A percentile compares a stretch with the other conserved stretches of the same genome.
Evolutionary conservation across 2,797 vertebrate species (phyloP).

Genomic region (Thripadectes ignobilis): DNA sequence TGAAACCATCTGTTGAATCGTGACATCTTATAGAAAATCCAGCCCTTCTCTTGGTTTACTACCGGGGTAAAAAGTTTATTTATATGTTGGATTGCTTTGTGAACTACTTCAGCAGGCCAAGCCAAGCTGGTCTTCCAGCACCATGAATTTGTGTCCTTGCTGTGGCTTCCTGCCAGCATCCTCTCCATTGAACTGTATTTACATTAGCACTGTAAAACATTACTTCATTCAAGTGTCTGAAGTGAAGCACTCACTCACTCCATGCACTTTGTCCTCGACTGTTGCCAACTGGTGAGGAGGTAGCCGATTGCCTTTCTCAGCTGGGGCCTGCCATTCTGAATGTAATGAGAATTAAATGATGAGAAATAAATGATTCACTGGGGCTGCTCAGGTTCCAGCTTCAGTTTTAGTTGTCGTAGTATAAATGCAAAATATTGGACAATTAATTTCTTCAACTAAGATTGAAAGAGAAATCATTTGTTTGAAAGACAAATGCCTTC

Average conservation of each 20-base stretch:
- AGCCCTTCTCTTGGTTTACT: conserved; percentile 13
- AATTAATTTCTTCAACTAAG: background rate
- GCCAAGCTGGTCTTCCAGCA: background rate
- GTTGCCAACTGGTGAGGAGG: conserved; percentile 10
- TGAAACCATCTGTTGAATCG: background rate
- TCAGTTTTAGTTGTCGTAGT: background rate
- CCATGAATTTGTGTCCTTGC: conserved; percentile 26
- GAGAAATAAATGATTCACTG: background rate
- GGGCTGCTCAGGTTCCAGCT: background rate
- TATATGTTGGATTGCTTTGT: background rate
- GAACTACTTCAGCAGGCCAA: conserved; percentile 5
- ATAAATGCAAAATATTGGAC: background rate
- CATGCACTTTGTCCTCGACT: background rate
- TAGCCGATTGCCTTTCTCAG: background rate
- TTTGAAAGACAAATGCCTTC: background rate
- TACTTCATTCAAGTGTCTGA: conserved; percentile 34
- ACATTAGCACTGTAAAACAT: conserved; percentile 52
- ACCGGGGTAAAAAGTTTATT: conserved; percentile 32
- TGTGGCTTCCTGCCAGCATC: conserved; percentile 28
- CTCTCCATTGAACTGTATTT: conserved; percentile 36
- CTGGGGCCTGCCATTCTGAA: background rate
- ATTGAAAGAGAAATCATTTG: background rate
- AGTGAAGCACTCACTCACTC: conserved; percentile 10
- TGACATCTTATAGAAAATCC: background rate
- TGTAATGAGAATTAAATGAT: background rate